Evolutionary conservation across 1,140 invertebrate genomes (phyloP).

Genomic region (Drosophila subobscura): DNA sequence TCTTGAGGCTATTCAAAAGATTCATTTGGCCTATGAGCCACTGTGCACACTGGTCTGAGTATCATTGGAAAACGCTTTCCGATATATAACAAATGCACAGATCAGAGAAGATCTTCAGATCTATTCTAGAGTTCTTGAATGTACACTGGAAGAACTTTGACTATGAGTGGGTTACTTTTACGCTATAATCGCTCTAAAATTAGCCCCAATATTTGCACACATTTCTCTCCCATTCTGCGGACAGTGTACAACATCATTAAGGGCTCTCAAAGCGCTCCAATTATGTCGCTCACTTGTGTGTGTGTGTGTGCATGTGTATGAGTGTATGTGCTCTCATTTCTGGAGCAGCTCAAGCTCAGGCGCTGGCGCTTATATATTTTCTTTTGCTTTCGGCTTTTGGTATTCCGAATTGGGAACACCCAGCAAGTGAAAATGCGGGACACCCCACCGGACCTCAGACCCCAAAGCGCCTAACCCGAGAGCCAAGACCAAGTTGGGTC

Average conservation of each 20-base stretch:
- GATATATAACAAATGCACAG: not conserved
- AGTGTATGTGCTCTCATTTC: conserved; percentile 53
- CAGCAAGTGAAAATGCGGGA: conserved; percentile 72
- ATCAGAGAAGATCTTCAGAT: no score
- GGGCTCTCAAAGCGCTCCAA: conserved; percentile 78
- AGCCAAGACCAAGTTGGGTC: conserved; percentile 25
- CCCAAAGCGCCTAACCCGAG: conserved; percentile 13
- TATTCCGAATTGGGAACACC: conserved; percentile 68
- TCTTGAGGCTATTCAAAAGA: conserved; percentile 61
- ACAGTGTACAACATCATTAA: conserved; percentile 68
- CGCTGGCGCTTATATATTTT: conserved; percentile 46
- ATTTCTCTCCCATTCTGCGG: conserved; percentile 7
- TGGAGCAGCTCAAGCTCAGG: conserved; percentile 48
- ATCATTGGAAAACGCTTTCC: not conserved
- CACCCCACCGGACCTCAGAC: conserved; percentile 42
- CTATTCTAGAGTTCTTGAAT: no score
- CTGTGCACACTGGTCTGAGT: conserved; percentile 20
- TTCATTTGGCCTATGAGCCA: conserved; percentile 66
- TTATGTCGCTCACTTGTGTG: conserved; percentile 65
- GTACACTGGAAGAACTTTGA: no score
- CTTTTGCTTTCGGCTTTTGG: conserved; percentile 47
- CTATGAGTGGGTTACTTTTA: not conserved
- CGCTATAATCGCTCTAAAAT: not conserved
- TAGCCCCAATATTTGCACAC: conserved; percentile 2
- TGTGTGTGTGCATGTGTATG: conserved; percentile 30